Evolutionary conservation across 92 coral and sea anemone species (phyloP).

Genomic region (Diadumene lineata): DNA sequence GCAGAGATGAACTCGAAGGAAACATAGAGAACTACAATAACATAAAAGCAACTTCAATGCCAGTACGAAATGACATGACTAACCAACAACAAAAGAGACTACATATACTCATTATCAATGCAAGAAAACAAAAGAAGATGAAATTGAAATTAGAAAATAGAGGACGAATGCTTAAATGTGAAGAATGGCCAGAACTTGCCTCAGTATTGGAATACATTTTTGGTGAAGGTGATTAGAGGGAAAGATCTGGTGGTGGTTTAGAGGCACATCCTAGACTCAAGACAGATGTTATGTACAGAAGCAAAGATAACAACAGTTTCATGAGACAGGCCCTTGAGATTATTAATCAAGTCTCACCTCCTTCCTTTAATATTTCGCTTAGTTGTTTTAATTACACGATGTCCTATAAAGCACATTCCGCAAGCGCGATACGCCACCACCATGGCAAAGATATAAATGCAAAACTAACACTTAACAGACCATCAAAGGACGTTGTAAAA

Average conservation of each 20-base stretch:
- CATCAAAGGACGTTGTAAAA: slow-evolving; percentile 29
- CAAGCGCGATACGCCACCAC: slow-evolving; percentile 49
- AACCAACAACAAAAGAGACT: too few species aligned
- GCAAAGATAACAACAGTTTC: slow-evolving; percentile 32
- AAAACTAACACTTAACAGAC: slow-evolving; percentile 39
- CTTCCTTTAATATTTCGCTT: slow-evolving; percentile 29
- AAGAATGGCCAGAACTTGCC: slow-evolving; percentile 48
- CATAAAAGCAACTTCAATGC: too few species aligned
- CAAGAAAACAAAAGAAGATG: too few species aligned
- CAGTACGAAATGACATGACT: too few species aligned
- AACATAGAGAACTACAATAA: too few species aligned
- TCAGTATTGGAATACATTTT: slow-evolving; percentile 31
- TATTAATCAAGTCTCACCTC: slow-evolving; percentile 27
- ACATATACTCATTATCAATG: too few species aligned
- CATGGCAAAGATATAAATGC: slow-evolving; percentile 50
- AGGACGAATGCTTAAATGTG: slow-evolving; percentile 39
- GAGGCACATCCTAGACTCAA: slow-evolving; percentile 54
- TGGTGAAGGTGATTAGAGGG: slow-evolving; percentile 30
- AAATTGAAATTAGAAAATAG: too few species aligned
- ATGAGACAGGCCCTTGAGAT: slow-evolving; percentile 55
- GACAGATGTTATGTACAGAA: slow-evolving; percentile 26
- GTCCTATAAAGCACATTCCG: slow-evolving; percentile 38
- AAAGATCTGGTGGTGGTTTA: slow-evolving; percentile 36
- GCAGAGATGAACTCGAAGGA: too few species aligned
- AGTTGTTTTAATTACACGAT: slow-evolving; percentile 48